Base-by-base conservation (phyloP, 2,797 vertebrate species). In the Lemur catta region DNA sequence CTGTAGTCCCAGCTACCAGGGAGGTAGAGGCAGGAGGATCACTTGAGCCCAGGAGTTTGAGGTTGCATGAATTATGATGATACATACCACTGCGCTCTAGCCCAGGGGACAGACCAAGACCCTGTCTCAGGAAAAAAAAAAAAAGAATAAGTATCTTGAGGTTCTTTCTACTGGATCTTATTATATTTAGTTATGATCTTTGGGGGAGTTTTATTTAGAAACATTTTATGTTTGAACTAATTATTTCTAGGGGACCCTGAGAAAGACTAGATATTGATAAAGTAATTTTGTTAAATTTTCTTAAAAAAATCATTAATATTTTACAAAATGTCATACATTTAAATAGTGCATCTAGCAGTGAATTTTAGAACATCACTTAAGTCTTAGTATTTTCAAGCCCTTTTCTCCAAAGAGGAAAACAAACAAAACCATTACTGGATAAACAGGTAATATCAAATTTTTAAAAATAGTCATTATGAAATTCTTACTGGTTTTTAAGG, bases 401-500 rank as follows among this genome's bases (percentile, higher is more conserved):
- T 91, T 33, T 95, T 96, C 43, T 55, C 33, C 11, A 91, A 80
- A 89, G 12, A 26, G 18, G 5, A 20, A 35, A 61, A 50, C 81
- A 72, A 82, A 33, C 38, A 18, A 92, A 85, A 46, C 30, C 30
- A 38, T 55, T 92, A 84, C 55, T 93, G 28, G 55, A n/a, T 94
- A 80, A 79, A 84, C 33, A 65, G 74, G 26, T 61, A 55, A 71
- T 28, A 81, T 6, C 11, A 97, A 78, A 33, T 57, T 67, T 69
- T 8, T 30, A 24, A 72, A 75, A 90, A 24, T 50, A 48, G 15
- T 78, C n/a, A 57, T 88, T 80, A 92, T 87, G 26, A 93, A 63
- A 79, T 81, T 91, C 74, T 88, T 69, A 48, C 12, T 87, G 41
- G 43, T 90, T 95, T 82, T 97, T 94, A 76, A 87, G 50, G 71